These are phyloP conservation scores for Phallusia fumigata DNA, from an alignment of 23 tunicate species.

Conservation along the genomic window DNA sequence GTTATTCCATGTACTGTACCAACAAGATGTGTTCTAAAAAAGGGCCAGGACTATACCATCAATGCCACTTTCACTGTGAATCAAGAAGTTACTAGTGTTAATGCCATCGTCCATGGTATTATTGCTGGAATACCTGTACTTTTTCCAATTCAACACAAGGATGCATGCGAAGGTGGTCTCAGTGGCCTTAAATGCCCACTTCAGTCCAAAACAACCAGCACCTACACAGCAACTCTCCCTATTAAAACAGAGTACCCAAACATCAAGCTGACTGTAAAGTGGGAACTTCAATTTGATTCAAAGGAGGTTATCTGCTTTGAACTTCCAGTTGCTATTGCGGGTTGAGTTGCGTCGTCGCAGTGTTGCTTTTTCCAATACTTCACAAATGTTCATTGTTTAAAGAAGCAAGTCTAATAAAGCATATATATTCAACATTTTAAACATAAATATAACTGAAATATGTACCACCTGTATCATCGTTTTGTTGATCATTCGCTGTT, in stretches of 20 bases:
- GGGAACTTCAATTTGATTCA: conserved; percentile 11
- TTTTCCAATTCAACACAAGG: conserved; percentile 16
- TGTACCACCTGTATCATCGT: too few species aligned
- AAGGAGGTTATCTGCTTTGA: conserved; percentile 30
- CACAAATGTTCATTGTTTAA: too few species aligned
- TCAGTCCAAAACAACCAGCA: neutral
- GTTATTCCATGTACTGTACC: conserved; percentile 21
- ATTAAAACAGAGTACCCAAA: conserved; percentile 18
- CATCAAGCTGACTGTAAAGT: conserved; percentile 35
- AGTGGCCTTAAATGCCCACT: conserved; percentile 54
- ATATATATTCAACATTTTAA: too few species aligned
- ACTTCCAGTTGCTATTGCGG: conserved; percentile 26
- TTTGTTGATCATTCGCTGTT: too few species aligned
- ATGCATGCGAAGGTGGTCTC: conserved; percentile 46
- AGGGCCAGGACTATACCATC: conserved; percentile 42
- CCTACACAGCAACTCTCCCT: conserved; percentile 34
- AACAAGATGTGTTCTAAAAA: conserved; percentile 16
- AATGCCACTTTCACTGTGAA: conserved; percentile 46
- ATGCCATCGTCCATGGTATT: conserved; percentile 44
- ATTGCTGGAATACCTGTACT: conserved; percentile 33
- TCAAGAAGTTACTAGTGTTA: neutral
- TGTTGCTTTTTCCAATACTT: neutral
- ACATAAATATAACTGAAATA: too few species aligned
- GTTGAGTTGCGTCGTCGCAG: neutral
- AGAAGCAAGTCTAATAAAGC: too few species aligned